phyloP scores from a whole-genome alignment of 2,888 invertebrate species.

The Tupiocoris notatus region DNA sequence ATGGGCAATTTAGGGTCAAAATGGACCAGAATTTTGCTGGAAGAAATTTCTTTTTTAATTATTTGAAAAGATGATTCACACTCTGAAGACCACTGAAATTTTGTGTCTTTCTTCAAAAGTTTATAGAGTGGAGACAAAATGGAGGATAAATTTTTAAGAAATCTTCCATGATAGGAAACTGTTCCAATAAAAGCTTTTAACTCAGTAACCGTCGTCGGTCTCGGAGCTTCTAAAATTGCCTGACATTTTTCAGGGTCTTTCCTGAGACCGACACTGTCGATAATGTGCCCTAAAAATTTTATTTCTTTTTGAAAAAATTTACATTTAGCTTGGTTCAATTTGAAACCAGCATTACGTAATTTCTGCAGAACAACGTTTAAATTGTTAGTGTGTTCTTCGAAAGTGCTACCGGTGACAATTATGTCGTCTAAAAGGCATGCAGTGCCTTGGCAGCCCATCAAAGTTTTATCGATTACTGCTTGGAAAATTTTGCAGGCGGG shows the following conservation, averaged over 20 bases:
- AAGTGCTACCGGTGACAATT: neutral
- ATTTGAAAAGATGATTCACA: neutral
- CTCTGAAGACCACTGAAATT: neutral
- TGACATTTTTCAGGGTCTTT: neutral
- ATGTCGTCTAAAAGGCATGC: neutral
- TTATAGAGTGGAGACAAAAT: neutral
- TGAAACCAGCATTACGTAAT: neutral
- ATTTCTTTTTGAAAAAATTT: neutral
- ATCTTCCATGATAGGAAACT: neutral
- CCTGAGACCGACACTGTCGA: neutral
- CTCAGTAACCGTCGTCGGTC: neutral
- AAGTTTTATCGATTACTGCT: neutral
- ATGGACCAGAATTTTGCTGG: constrained; percentile 10
- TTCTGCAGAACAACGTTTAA: neutral
- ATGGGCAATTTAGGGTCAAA: constrained; percentile 12
- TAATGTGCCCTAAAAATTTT: neutral
- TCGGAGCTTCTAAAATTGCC: neutral
- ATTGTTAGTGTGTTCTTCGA: neutral
- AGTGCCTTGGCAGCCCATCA: neutral
- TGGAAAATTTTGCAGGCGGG: neutral
- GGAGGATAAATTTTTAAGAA: neutral
- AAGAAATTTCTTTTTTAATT: constrained; percentile 11
- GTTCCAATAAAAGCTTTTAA: neutral
- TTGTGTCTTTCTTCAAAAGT: neutral
- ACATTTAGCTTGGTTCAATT: neutral